phyloP scores from a whole-genome alignment of 1,140 invertebrate genomes.

The Solenopsis invicta region DNA sequence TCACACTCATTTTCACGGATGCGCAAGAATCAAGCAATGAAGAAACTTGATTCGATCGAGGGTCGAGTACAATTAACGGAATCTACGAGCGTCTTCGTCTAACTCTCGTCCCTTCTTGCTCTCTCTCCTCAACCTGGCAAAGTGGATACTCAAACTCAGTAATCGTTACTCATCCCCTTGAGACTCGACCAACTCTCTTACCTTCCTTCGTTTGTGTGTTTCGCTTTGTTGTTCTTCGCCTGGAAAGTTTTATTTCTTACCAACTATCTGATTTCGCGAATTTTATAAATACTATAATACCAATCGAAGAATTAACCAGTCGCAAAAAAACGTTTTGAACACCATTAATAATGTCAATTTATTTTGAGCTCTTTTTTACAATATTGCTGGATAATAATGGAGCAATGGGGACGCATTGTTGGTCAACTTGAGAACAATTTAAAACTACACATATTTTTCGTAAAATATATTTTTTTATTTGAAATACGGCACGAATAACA shows the following conservation, averaged over 20 bases:
- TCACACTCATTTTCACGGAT: conserved; percentile 31
- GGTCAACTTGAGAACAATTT: neutral
- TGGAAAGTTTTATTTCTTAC: conserved; percentile 66
- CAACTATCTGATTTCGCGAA: conserved; percentile 53
- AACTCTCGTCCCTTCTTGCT: neutral
- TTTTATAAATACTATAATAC: conserved; percentile 46
- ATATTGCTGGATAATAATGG: neutral
- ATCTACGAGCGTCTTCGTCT: conserved; percentile 45
- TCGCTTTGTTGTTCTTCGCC: conserved; percentile 18
- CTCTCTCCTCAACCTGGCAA: conserved; percentile 1
- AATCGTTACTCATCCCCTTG: conserved; percentile 62
- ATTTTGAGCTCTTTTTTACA: neutral
- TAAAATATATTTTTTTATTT: neutral
- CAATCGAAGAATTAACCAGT: conserved; percentile 40
- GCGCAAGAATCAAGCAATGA: conserved; percentile 29
- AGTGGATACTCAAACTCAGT: conserved; percentile 58
- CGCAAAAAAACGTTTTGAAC: neutral
- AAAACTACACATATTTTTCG: neutral
- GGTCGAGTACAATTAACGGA: conserved; percentile 67
- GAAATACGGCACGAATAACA: neutral
- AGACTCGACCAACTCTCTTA: conserved; percentile 9
- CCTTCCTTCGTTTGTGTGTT: conserved; percentile 30
- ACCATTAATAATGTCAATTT: neutral
- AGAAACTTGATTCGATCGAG: conserved; percentile 65
- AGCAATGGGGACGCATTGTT: neutral